Base-by-base conservation (phyloP, 2,113 vertebrate species). In the Chelonoidis abingdonii region DNA sequence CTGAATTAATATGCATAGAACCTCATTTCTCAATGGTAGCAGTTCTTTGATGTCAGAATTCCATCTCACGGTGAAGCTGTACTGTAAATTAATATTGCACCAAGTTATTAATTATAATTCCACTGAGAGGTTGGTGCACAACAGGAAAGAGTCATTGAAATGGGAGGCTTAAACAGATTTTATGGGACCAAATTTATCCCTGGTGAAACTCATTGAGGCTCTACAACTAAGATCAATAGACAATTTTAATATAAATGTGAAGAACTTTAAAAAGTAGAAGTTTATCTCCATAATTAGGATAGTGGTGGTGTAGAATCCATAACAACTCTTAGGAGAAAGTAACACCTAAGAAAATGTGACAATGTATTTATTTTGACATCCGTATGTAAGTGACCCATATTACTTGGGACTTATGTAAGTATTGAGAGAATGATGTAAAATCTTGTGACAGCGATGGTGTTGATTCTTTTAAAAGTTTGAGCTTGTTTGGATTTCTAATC, bases 191-290 rank as follows among this genome's bases (percentile, higher is more conserved):
- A 2, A 9, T 24, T 27, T 41, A 41, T 69, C 44, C 72, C n/a
- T 2, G 0, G 4, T 21, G 31, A 31, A 3, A 76, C 22, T 44
- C 35, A 0, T 52, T n/a, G 41, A 47, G 35, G 0, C 47, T 52
- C 29, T 10, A 9, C 9, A 5, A 65, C 44, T 44, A 76, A 22
- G 41, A 76, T 47, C 38, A 44, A 75, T 75, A 41, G 72, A 75
- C 72, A 75, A 75, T 38, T 75, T 22, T 76, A 47, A 76, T 76
- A 44, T 47, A 27, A 76, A 44, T 27, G 38, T 44, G 25, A 76
- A 76, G 41, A 41, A 76, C 38, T 76, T 76, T 14, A 76, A n/a
- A 69, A 47, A 76, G 24, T 76, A 76, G 41, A 24, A 76, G 38
- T 44, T 44, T 47, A 27, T 76, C 75, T 76, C 22, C 41, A 76